A percentile compares a stretch with the other conserved stretches of the same genome.
Conservation (phyloP, 2,888 invertebrate species). For the Taphrorychus bicolor region DNA sequence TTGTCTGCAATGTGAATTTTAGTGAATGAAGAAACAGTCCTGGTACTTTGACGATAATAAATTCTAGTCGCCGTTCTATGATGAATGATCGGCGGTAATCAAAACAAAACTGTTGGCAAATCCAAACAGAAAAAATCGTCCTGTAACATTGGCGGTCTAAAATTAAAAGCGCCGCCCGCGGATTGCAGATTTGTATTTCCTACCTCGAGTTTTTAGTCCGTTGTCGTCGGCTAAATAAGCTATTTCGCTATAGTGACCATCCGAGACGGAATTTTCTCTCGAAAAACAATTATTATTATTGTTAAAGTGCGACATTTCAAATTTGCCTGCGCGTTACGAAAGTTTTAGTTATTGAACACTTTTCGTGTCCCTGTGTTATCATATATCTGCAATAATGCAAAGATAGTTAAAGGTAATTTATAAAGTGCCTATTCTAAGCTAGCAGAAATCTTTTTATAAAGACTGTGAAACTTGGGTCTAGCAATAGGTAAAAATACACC, state of each 20-base stretch:
- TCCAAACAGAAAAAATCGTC: slow-evolving; percentile 24
- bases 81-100: neutral
- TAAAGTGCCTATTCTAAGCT: too few species aligned
- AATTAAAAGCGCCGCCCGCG: slow-evolving; percentile 23
- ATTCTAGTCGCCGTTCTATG: neutral
- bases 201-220: slow-evolving; percentile 24
- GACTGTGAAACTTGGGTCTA: neutral
- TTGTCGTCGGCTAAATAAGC: slow-evolving; percentile 9
- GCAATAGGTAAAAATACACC: neutral
- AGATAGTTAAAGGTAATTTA: too few species aligned
- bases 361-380: too few species aligned
- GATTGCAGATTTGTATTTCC: slow-evolving; percentile 29
- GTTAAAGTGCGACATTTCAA: too few species aligned
- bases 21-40: too few species aligned
- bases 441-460: neutral
- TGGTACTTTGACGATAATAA: too few species aligned
- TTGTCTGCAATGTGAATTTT: too few species aligned
- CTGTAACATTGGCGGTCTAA: slow-evolving; percentile 33
- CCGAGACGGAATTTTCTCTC: neutral
- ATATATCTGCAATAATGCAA: too few species aligned
- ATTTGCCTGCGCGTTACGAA: too few species aligned
- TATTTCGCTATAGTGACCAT: neutral
- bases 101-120: slow-evolving; percentile 14
- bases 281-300: neutral
- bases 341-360: too few species aligned